A percentile compares a stretch with the other conserved stretches of the same genome.
Evolutionary conservation across 2,888 invertebrate genomes (phyloP).

Genomic region (Tetropium fuscum): DNA sequence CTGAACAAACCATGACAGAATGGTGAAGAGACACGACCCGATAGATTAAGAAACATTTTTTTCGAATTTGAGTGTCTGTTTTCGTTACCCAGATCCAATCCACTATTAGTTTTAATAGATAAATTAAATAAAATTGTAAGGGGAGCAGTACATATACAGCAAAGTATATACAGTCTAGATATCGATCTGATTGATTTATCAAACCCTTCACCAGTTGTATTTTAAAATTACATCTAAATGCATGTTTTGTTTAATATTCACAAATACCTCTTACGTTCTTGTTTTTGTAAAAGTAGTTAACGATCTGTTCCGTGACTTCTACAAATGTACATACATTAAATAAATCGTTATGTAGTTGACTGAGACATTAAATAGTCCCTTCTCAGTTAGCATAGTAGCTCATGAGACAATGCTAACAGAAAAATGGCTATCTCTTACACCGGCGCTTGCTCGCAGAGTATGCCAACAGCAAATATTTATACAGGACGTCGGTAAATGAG

Average conservation of each 20-base stretch:
- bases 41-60: too few species aligned
- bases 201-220: too few species aligned
- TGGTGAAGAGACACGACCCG: too few species aligned
- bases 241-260: background rate
- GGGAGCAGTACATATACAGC: too few species aligned
- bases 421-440: slow-evolving; percentile 26
- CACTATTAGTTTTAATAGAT: too few species aligned
- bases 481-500: slow-evolving; percentile 24
- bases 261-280: background rate
- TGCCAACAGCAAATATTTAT: slow-evolving; percentile 23
- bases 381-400: slow-evolving; percentile 8
- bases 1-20: too few species aligned
- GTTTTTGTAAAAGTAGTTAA: slow-evolving; percentile 16
- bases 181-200: too few species aligned
- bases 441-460: slow-evolving; percentile 15
- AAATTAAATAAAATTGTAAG: too few species aligned
- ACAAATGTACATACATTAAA: slow-evolving; percentile 17
- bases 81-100: too few species aligned
- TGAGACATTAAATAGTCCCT: slow-evolving; percentile 12
- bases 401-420: slow-evolving; percentile 23
- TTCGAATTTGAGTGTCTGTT: too few species aligned
- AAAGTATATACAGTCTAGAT: too few species aligned
- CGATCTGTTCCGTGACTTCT: slow-evolving; percentile 9
- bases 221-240: too few species aligned
- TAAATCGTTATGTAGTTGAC: slow-evolving; percentile 17